Evolutionary conservation across 2,888 invertebrate species (phyloP), one percentile per base, ranked within the genome.

Genomic region (Timema cristinae): DNA sequence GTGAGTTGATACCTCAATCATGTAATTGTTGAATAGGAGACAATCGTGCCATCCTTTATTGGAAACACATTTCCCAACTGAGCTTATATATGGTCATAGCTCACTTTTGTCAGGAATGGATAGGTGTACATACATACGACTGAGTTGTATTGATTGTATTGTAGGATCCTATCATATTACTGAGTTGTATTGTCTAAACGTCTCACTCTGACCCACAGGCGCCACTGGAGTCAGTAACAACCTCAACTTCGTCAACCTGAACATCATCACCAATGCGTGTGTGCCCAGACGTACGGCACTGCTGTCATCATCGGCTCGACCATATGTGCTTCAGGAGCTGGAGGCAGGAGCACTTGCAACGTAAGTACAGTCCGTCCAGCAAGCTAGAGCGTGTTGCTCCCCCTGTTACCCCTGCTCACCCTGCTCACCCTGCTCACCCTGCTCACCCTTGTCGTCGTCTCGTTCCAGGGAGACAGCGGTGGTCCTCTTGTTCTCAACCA

Each of bases 391-490:
- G n/a, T n/a, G n/a, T n/a, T n/a, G n/a, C n/a, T n/a, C n/a, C n/a
- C n/a, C n/a, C n/a, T n/a, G n/a, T n/a, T n/a, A n/a, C n/a, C n/a
- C n/a, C n/a, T n/a, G n/a, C n/a, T n/a, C n/a, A n/a, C n/a, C n/a
- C n/a, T n/a, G n/a, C n/a, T n/a, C n/a, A n/a, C n/a, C n/a, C n/a
- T n/a, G n/a, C n/a, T n/a, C n/a, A n/a, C n/a, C n/a, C n/a, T n/a
- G n/a, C 32, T 32, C 32, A n/a, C n/a, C n/a, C 2, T 4, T 13
- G 11, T 54, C 4, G 54, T 4, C 4, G 11, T 11, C n/a, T 54
- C 11, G 54, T 69, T 9, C 73, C 71, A 80, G 80, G 80, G 80
- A 54, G 80, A 80, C 74, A 78, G 78, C 68, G 80, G 80, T 68
- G 80, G 81, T 47, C 80, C 80, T 15, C 73, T 80, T 32, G 76